Conservation (phyloP, 1,140 invertebrate species). For the Trachymyrmex septentrionalis region DNA sequence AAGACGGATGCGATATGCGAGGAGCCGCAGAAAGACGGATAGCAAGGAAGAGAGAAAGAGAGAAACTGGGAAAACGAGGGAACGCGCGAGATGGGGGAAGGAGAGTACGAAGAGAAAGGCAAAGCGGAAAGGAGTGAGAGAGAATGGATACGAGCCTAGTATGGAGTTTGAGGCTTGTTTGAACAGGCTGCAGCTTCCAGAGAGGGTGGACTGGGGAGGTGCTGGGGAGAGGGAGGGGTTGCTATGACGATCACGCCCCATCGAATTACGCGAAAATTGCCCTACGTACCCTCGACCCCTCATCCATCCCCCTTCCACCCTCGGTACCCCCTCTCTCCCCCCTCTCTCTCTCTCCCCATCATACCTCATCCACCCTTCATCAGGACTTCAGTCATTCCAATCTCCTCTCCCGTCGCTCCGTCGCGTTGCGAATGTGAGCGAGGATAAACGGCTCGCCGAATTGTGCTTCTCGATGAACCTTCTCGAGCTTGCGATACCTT, state of each 20-base stretch:
- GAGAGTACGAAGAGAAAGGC: conserved; percentile 2
- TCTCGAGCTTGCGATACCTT: conserved; percentile 63
- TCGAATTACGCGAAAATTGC: conserved; percentile 86
- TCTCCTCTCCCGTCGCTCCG: conserved; percentile 67
- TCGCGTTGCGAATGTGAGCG: conserved; percentile 77
- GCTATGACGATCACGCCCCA: conserved; percentile 86
- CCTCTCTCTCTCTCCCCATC: neutral
- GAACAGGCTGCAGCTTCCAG: conserved; percentile 84
- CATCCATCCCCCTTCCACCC: conserved; percentile 18
- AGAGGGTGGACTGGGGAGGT: conserved; percentile 75
- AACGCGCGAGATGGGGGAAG: conserved; percentile 21
- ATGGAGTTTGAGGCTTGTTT: conserved; percentile 83
- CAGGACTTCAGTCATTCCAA: conserved; percentile 74
- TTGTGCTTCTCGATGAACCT: conserved; percentile 81
- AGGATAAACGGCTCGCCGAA: conserved; percentile 83
- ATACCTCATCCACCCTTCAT: conserved; percentile 67
- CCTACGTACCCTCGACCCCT: conserved; percentile 82
- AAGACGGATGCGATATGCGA: conserved; percentile 34
- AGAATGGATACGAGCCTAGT: conserved; percentile 63
- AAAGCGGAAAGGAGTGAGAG: conserved; percentile 32
- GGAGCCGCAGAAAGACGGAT: conserved; percentile 48
- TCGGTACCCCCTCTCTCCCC: neutral
- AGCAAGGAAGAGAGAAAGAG: conserved; percentile 30
- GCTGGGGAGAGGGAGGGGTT: conserved; percentile 78
- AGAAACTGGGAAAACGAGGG: conserved; percentile 3